Evolutionary conservation across 1,140 invertebrate species (phyloP).

Genomic region (Charaxes varanes): DNA sequence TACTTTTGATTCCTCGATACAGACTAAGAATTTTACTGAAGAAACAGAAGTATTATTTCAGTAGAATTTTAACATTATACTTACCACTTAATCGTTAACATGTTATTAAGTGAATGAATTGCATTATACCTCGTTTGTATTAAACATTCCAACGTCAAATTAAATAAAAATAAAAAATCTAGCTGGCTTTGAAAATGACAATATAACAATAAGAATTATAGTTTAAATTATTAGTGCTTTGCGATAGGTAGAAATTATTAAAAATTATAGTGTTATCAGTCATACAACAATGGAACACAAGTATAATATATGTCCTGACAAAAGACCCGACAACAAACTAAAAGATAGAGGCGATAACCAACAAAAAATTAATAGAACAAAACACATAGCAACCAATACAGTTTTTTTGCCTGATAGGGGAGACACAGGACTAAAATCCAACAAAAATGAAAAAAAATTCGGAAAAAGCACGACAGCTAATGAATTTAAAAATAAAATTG

Average conservation of each 20-base stretch:
- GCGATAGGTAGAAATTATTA: neutral
- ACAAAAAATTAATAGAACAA: neutral
- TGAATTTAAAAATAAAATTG: neutral
- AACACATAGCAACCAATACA: neutral
- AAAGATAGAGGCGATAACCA: slow-evolving; percentile 3
- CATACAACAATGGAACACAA: neutral
- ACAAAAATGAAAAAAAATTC: neutral
- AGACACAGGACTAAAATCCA: neutral
- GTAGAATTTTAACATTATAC: too few species aligned
- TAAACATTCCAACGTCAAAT: neutral
- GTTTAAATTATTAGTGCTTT: neutral
- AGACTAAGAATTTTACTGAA: too few species aligned
- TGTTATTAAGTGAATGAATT: too few species aligned
- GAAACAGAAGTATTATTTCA: too few species aligned
- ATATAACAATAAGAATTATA: too few species aligned
- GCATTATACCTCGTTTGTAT: too few species aligned
- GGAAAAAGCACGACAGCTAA: too few species aligned
- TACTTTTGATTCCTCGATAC: too few species aligned
- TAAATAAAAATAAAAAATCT: neutral
- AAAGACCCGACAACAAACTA: neutral
- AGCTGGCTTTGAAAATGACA: neutral
- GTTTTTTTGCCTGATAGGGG: neutral
- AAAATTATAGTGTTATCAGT: neutral
- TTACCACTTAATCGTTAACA: too few species aligned
- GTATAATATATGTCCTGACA: neutral